phyloP scores from a whole-genome alignment of 2,797 vertebrate species.

The Melanotaenia pygmaea region DNA sequence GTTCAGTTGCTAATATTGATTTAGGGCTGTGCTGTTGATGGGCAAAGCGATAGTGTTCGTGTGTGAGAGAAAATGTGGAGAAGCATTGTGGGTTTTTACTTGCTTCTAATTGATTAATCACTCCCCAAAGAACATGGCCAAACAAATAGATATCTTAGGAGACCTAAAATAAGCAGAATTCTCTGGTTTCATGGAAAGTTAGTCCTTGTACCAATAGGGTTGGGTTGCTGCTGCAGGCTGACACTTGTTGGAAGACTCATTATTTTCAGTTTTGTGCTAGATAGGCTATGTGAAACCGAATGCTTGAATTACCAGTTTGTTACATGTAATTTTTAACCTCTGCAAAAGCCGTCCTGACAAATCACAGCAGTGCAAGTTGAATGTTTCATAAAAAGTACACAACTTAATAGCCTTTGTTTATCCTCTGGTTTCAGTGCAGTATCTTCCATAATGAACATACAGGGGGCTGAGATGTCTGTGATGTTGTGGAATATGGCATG shows the following conservation, averaged over 20 bases:
- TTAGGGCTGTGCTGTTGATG: slow-evolving; percentile 57
- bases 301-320: not conserved
- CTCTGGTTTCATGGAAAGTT: slow-evolving; percentile 8
- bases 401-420: not conserved
- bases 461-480: slow-evolving; percentile 13
- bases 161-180: slow-evolving; percentile 22
- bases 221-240: slow-evolving; percentile 1
- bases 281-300: not conserved
- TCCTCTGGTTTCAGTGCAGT: slow-evolving; percentile 7
- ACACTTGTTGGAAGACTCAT: slow-evolving; percentile 1
- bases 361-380: not conserved
- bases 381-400: not conserved
- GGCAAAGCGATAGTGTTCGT: slow-evolving; percentile 33
- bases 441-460: slow-evolving; percentile 7
- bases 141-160: slow-evolving; percentile 35
- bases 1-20: slow-evolving; percentile 77
- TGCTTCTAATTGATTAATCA: slow-evolving; percentile 57
- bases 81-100: slow-evolving; percentile 37
- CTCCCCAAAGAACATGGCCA: slow-evolving; percentile 38
- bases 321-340: not conserved
- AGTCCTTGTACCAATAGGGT: not conserved
- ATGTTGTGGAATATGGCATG: slow-evolving; percentile 2
- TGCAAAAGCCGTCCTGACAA: not conserved
- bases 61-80: slow-evolving; percentile 20
- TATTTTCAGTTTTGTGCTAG: not conserved